Percentiles rank a stretch among this genome's conserved stretches.
phyloP scores from a whole-genome alignment of 2,888 invertebrate species.

The Sarcophaga subvicina region DNA sequence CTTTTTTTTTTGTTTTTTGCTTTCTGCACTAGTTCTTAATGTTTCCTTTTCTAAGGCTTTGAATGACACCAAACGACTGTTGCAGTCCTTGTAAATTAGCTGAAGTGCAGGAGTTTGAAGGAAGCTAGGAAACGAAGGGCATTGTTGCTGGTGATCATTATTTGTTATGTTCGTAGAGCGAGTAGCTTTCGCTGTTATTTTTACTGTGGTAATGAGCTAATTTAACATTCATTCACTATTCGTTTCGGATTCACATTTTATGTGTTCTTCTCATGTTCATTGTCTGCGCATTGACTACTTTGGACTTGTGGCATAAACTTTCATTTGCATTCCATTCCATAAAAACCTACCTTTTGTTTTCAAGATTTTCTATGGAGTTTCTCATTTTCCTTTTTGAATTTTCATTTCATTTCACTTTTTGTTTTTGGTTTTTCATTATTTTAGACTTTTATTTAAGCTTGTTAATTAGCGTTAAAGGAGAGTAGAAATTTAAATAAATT shows the following conservation, averaged over 20 bases:
- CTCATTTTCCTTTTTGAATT: not conserved
- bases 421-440: not conserved
- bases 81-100: not conserved
- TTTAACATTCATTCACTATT: constrained; percentile 42
- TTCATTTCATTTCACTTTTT: not conserved
- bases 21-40: not conserved
- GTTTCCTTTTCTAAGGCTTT: not conserved
- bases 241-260: constrained; percentile 35
- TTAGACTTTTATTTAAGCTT: constrained; percentile 6
- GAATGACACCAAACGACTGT: constrained; percentile 7
- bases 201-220: constrained; percentile 57
- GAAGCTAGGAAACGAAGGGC: not conserved
- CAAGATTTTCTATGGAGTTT: not conserved
- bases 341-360: constrained; percentile 33
- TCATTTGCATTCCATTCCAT: constrained; percentile 36
- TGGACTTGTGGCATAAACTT: not conserved
- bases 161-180: not conserved
- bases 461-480: constrained; percentile 3
- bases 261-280: not conserved
- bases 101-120: not conserved
- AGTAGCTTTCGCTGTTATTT: constrained; percentile 41
- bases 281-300: not conserved
- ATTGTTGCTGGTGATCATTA: not conserved
- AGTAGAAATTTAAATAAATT: not conserved
- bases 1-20: too few relatives aligned